Evolutionary conservation across 2,888 invertebrate species (phyloP).

Genomic region (Sycophila texana): DNA sequence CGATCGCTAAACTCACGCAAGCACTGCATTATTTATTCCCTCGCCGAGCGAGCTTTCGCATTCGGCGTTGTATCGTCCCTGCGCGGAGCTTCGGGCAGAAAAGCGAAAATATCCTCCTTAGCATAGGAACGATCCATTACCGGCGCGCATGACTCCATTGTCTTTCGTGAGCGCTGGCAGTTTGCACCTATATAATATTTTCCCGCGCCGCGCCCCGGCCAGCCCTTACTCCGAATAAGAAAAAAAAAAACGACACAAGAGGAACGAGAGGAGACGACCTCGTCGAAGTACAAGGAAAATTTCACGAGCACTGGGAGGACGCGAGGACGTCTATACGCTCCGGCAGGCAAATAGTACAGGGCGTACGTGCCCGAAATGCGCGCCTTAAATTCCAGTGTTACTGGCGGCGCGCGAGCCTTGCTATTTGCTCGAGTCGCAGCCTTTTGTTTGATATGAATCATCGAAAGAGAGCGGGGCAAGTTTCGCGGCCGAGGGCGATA

Average conservation of each 20-base stretch:
- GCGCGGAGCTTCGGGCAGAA: background rate
- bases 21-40: conserved; percentile 32
- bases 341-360: conserved; percentile 40
- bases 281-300: too few species aligned
- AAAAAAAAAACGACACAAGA: background rate
- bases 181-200: conserved; percentile 18
- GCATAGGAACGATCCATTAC: conserved; percentile 51
- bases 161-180: background rate
- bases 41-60: background rate
- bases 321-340: conserved; percentile 33
- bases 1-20: conserved; percentile 8
- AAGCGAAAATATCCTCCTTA: conserved; percentile 46
- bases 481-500: conserved; percentile 28
- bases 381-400: background rate
- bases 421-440: conserved; percentile 59
- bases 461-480: conserved; percentile 59
- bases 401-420: background rate
- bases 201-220: background rate
- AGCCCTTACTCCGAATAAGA: background rate
- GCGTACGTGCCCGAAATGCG: conserved; percentile 1
- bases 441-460: conserved; percentile 74
- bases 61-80: background rate
- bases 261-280: too few species aligned
- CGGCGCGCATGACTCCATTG: conserved; percentile 5
- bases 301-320: conserved; percentile 18